Conservation (phyloP, 2,113 vertebrate species). For the Micromys minutus region DNA sequence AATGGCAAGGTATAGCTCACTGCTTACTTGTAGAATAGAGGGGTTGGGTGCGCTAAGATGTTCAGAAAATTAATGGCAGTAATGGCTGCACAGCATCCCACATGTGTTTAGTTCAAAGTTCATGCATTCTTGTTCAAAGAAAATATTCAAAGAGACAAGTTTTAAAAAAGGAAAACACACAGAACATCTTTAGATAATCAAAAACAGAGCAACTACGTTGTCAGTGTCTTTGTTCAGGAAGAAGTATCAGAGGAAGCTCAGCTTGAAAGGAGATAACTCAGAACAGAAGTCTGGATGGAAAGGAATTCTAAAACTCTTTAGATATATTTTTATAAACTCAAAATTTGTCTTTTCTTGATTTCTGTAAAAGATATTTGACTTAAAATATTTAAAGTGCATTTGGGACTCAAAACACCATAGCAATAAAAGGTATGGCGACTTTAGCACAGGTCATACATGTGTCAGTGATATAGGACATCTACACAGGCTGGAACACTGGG, state of each 20-base stretch:
- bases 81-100: neutral
- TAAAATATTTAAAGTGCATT: conserved; percentile 28
- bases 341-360: conserved; percentile 20
- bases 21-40: neutral
- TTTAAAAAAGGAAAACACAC: neutral
- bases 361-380: conserved; percentile 4
- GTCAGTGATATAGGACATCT: neutral
- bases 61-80: neutral
- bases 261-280: conserved; percentile 19
- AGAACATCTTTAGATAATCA: neutral
- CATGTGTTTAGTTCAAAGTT: neutral
- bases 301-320: conserved; percentile 3
- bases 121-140: neutral
- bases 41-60: neutral
- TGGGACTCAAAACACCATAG: neutral
- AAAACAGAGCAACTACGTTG: neutral
- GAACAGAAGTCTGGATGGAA: conserved; percentile 20
- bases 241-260: conserved; percentile 5
- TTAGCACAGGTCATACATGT: neutral
- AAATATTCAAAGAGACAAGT: neutral
- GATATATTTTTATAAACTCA: neutral
- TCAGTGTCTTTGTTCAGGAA: neutral
- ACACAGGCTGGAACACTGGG: neutral
- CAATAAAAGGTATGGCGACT: neutral
- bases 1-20: neutral